Evolutionary conservation across 2,113 vertebrate genomes (phyloP).

Genomic region (Dolichallabes microphthalmus): DNA sequence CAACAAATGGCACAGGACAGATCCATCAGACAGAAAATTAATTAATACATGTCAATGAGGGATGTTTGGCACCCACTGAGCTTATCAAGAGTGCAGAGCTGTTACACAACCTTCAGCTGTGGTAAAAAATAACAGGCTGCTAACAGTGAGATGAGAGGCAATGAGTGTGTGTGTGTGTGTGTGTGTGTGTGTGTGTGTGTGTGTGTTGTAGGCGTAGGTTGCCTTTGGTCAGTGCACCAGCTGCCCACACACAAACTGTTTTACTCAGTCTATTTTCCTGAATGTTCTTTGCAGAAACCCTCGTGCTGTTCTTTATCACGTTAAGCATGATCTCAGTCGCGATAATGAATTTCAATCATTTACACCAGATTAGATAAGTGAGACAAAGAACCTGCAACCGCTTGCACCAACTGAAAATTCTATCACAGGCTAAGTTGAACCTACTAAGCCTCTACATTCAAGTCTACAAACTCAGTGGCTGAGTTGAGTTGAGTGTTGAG

Average conservation of each 20-base stretch:
- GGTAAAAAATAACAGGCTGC: conserved; percentile 45
- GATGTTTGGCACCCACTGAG: conserved; percentile 55
- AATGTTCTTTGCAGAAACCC: background rate
- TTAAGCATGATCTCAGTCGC: background rate
- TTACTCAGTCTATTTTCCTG: conserved; percentile 5
- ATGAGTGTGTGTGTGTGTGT: conserved; percentile 22
- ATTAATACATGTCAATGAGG: conserved; percentile 60
- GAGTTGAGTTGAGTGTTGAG: too few relatives aligned
- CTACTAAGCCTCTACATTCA: too few relatives aligned
- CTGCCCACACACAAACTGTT: conserved; percentile 44
- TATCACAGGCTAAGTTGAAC: background rate
- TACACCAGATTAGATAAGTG: background rate
- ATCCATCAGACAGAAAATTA: conserved; percentile 63
- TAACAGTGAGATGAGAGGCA: conserved; percentile 36
- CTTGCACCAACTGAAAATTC: background rate
- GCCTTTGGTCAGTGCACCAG: conserved; percentile 35
- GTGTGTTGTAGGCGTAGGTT: conserved; percentile 27
- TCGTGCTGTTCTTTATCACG: background rate
- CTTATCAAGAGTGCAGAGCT: conserved; percentile 57
- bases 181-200: conserved; percentile 6
- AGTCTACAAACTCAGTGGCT: background rate
- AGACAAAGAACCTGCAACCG: background rate
- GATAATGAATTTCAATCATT: background rate
- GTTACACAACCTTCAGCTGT: conserved; percentile 66
- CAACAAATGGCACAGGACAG: conserved; percentile 58